Base-by-base conservation (phyloP, 2,888 invertebrate genomes). In the Tenthredo livida region DNA sequence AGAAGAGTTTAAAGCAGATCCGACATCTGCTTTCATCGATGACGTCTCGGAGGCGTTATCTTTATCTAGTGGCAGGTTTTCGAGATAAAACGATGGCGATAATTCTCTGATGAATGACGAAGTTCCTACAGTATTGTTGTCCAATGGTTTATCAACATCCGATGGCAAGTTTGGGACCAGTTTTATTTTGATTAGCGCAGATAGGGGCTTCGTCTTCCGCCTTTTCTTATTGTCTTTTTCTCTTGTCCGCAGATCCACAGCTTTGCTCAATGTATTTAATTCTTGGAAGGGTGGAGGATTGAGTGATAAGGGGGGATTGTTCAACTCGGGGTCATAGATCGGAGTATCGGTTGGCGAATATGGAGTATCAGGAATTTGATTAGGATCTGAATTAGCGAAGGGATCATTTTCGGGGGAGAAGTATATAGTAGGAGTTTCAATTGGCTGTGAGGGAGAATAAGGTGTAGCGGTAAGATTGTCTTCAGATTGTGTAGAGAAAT, bases 331-430 rank as follows among this genome's bases (percentile, higher is more conserved):
- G 86, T 91, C 90, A 43, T 89, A 90, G 4, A 90, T 78, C 3
- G 91, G 90, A 25, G 88, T 87, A 73, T 92, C 91, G 0, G 91
- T 90, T 1, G 91, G 91, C 12, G 92, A 92, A 77, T 91, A 91
- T 17, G 92, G 91, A 40, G 86, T 88, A 43, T 91, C 90, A 83
- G 83, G 70, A 47, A 67, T 83, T 37, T 85, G 72, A 73, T 61
- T 83, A 9, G 29, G 6, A 17, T 72, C 25, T 25, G 50, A 70
- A 50, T 67, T 17, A 29, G 9, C 29, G 17, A 37, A 67, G 29
- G 83, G 47, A 67, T 83, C 50, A 33, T 9, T n/a, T 47, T 43
- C 43, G 29, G 50, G 70, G 4, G 67, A 70, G 4, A 70, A 67
- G 29, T 61, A 61, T 15, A 67, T 25, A 12, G 67, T 37, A n/a